Evolutionary conservation across 2,113 vertebrate species (phyloP).

Genomic region (Eurypyga helias): DNA sequence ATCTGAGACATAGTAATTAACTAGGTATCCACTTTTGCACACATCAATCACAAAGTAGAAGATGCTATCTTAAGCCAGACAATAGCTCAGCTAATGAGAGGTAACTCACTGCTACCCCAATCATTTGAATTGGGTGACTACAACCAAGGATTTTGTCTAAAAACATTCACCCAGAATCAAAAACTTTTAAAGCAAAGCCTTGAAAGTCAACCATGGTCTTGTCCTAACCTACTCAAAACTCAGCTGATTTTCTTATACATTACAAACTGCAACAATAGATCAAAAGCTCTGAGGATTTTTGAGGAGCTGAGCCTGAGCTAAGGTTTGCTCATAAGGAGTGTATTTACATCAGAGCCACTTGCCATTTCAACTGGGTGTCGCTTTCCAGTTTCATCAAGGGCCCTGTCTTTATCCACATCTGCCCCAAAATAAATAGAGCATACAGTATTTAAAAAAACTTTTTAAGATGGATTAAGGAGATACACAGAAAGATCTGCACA

Average conservation of each 20-base stretch:
- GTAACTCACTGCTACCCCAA: not conserved
- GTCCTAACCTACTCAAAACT: not conserved
- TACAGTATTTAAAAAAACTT: not conserved
- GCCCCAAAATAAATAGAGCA: not conserved
- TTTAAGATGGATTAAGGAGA: not conserved
- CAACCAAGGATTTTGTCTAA: not conserved
- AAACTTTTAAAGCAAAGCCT: not conserved
- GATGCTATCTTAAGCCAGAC: not conserved
- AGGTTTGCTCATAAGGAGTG: not conserved
- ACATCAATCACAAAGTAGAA: not conserved
- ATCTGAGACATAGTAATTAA: not conserved
- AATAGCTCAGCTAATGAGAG: not conserved
- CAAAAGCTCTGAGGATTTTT: not conserved
- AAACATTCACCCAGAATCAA: not conserved
- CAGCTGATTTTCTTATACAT: not conserved
- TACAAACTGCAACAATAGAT: not conserved
- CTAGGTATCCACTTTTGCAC: not conserved
- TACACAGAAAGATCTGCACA: not conserved
- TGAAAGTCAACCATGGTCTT: not conserved
- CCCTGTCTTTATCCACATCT: not conserved
- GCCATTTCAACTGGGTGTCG: not conserved
- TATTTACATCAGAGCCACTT: not conserved
- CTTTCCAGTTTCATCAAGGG: constrained; percentile 1
- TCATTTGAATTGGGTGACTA: not conserved
- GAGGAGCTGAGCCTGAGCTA: not conserved